These are phyloP conservation scores for Hypomecis atomaria DNA, from an alignment of 2,888 invertebrate genomes.

Conservation along the genomic window DNA sequence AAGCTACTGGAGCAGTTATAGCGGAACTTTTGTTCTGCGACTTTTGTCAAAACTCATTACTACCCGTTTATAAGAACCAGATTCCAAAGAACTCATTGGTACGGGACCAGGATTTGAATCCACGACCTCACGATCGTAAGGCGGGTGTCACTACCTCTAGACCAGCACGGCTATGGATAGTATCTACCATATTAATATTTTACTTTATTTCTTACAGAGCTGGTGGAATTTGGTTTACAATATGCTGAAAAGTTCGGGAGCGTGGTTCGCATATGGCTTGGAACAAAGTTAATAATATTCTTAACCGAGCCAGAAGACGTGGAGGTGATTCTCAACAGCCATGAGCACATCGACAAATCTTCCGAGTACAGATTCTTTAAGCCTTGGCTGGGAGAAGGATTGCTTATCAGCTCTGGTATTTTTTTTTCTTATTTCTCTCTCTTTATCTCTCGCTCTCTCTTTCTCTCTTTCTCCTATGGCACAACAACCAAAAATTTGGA, in stretches of 20 bases:
- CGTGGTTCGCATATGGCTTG: slow-evolving; percentile 87
- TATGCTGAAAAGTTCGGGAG: slow-evolving; percentile 81
- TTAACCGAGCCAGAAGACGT: slow-evolving; percentile 88
- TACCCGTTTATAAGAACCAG: too few relatives aligned
- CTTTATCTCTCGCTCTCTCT: too few relatives aligned
- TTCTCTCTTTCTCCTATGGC: too few relatives aligned
- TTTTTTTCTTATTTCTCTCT: neutral
- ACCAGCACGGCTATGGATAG: too few relatives aligned
- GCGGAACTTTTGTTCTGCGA: too few relatives aligned
- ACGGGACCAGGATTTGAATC: too few relatives aligned
- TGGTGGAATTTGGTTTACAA: slow-evolving; percentile 79
- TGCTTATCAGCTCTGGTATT: slow-evolving; percentile 89
- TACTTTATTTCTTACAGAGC: slow-evolving; percentile 70
- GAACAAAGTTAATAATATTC: slow-evolving; percentile 88
- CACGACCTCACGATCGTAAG: too few relatives aligned
- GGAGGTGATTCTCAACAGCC: slow-evolving; percentile 90
- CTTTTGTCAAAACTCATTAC: too few relatives aligned
- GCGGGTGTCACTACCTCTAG: too few relatives aligned
- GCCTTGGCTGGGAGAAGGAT: slow-evolving; percentile 92
- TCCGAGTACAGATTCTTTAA: slow-evolving; percentile 90
- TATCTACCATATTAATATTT: neutral
- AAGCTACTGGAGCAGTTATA: too few relatives aligned
- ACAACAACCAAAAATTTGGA: too few relatives aligned
- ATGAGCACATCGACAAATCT: slow-evolving; percentile 90
- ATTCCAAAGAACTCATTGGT: too few relatives aligned